These are phyloP conservation scores for Alitta virens DNA, from an alignment of 2,888 invertebrate genomes.

Conservation along the genomic window DNA sequence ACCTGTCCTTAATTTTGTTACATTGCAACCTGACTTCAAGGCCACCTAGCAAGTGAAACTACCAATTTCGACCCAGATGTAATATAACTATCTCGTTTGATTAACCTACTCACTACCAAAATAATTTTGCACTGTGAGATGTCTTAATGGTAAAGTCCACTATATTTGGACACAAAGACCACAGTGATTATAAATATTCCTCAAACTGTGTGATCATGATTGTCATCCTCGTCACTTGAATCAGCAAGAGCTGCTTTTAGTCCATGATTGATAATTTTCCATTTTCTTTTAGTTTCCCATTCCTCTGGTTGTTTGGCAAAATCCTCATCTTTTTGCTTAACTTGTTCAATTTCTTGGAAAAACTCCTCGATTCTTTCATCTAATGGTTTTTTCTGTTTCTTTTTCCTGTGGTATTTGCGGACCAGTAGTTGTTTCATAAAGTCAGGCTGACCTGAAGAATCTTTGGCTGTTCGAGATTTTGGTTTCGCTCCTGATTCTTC, in stretches of 20 bases:
- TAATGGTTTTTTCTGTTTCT: constrained; percentile 10
- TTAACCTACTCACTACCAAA: too few species aligned
- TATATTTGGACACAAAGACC: too few species aligned
- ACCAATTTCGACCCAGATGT: too few species aligned
- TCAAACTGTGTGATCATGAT: background rate
- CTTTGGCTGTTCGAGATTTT: background rate
- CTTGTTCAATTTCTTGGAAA: constrained; percentile 3
- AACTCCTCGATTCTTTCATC: constrained; percentile 12
- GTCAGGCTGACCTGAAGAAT: background rate
- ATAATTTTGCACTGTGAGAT: too few species aligned
- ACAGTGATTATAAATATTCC: too few species aligned
- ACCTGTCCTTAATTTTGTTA: too few species aligned
- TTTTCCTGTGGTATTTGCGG: background rate
- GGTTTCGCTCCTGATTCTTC: too few species aligned
- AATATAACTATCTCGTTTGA: too few species aligned
- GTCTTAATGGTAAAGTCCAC: too few species aligned
- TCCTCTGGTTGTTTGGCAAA: background rate
- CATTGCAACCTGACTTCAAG: too few species aligned
- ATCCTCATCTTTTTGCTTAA: constrained; percentile 3
- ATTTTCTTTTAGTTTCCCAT: constrained; percentile 4
- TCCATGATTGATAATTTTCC: constrained; percentile 2
- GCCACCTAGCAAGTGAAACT: too few species aligned
- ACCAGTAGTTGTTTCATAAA: constrained; percentile 19
- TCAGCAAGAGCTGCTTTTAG: constrained; percentile 10
- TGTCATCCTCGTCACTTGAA: constrained; percentile 20